Base-by-base conservation (phyloP, 1,140 invertebrate genomes). In the Drosophila pachea region DNA sequence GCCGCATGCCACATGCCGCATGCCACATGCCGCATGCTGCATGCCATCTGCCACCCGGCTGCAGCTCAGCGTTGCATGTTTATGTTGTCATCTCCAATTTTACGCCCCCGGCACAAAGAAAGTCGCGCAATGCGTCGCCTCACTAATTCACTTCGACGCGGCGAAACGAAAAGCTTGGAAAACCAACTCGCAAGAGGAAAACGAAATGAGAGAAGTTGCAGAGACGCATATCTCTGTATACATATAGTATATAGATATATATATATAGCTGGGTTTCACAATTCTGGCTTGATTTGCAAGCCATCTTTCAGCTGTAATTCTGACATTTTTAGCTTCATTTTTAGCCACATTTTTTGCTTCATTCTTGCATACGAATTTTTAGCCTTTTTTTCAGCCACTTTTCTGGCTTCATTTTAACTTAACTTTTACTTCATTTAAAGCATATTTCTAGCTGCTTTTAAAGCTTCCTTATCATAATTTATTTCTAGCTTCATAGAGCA, bases 1-100 rank as follows among this genome's bases (percentile, higher is more conserved):
- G 50, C 50, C 69, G 73, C 53, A 69, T 76, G 74, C 16, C 22
- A 5, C 9, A 6, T 11, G 1, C n/a, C 47, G 22, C n/a, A 49
- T 58, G 38, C 14, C 59, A 14, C 59, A 54, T 66, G 63, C 63
- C 54, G 33, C 48, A 32, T 35, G 14, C 43, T 7, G 3, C 43
- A 2, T 52, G 69, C 50, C 38, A 12, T 4, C 2, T 42, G 40
- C 40, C n/a, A 11, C n/a, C 40, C 5, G 0, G n/a, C 40, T 6
- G 14, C 40, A 7, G 40, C 12, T 43, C 58, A 62, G 32, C 36
- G 40, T 14, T 12, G 31, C 33, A 29, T 69, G 79, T 84, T 84
- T 84, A 84, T 75, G 79, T 86, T 79, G 81, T 86, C 73, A 62
- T 76, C 73, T 73, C 55, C 52, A 47, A 50, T 75, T 68, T 73